Evolutionary conservation across 2,113 vertebrate species (phyloP), one percentile per base, ranked within the genome.

Genomic region (Hyperoodon ampullatus): DNA sequence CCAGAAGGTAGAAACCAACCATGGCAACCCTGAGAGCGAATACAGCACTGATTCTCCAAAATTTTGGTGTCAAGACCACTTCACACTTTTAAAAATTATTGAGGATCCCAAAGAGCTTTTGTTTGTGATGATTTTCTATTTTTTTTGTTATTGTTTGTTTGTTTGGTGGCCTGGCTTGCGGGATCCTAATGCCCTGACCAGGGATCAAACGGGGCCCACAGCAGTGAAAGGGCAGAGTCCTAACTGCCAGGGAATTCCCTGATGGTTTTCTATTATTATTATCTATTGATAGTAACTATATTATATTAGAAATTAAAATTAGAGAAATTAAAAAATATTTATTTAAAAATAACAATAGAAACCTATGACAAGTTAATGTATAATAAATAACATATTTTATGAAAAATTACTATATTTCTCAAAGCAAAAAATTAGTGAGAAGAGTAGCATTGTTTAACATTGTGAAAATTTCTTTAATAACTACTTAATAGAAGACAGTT

Each of bases 291-390:
- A 95, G 33, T 19, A 72, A 23, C 39, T 83, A 23, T 61, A 82
- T 66, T 93, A 93, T 61, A 82, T 68, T 93, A 93, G n/a, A 96
- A 89, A 94, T 95, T 91, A 55, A 93, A 90, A 78, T 77, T 28
- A 81, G 90, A 42, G 16, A 58, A 71, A 77, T 60, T 60, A 26
- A 85, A 68, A 68, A 26, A 55, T 70, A 50, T 66, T 71, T 72
- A 28, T 50, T 70, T 93, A 63, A 21, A 88, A 94, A 70, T 53
- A 93, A 70, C n/a, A 80, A 72, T 61, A 88, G n/a, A 92, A 94
- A 50, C 14, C 44, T 28, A 60, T 23, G 39, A 26, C 12, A 66
- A 33, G 35, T 58, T 81, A 81, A 60, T 60, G 11, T 47, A 53
- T 53, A 53, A 16, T 53, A 86, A 93, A 84, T 55, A 39, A 58